These are phyloP conservation scores for Lepus townsendii DNA, from an alignment of 2,797 vertebrate genomes.

Conservation along the genomic window DNA sequence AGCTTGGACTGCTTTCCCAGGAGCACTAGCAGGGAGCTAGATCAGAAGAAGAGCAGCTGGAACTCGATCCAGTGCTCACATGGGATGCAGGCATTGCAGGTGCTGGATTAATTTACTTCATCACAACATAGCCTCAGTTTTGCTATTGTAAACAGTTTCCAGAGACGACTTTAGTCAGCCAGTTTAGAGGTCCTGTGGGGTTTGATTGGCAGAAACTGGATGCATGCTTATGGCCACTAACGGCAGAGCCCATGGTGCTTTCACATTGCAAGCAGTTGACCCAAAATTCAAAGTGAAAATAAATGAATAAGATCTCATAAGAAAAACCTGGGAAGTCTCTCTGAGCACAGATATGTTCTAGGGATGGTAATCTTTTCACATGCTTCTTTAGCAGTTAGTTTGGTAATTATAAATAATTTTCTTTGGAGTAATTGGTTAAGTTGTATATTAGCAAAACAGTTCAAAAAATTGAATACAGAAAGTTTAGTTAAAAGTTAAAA, in stretches of 20 bases:
- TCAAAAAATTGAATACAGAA: constrained; percentile 6
- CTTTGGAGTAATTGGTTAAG: background rate
- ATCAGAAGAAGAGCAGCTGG: too few relatives aligned
- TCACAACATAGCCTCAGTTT: too few relatives aligned
- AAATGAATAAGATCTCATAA: background rate
- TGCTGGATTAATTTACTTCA: too few relatives aligned
- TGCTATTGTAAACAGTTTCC: too few relatives aligned
- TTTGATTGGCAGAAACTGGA: background rate
- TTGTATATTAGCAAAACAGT: constrained; percentile 6
- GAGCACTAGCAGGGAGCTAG: too few relatives aligned
- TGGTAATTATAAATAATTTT: background rate
- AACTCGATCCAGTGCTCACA: too few relatives aligned
- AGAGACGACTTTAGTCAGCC: too few relatives aligned
- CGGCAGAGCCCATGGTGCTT: background rate
- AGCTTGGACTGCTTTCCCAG: too few relatives aligned
- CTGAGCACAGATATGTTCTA: background rate
- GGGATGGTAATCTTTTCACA: background rate
- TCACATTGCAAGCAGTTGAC: background rate
- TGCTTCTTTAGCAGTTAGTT: background rate
- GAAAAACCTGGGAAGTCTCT: background rate
- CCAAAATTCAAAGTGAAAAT: background rate
- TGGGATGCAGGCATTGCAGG: too few relatives aligned
- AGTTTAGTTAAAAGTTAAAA: constrained; percentile 26
- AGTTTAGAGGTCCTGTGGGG: background rate
- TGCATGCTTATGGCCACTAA: background rate